Base-by-base conservation (phyloP, 2,888 invertebrate species). In the Arctia plantaginis region DNA sequence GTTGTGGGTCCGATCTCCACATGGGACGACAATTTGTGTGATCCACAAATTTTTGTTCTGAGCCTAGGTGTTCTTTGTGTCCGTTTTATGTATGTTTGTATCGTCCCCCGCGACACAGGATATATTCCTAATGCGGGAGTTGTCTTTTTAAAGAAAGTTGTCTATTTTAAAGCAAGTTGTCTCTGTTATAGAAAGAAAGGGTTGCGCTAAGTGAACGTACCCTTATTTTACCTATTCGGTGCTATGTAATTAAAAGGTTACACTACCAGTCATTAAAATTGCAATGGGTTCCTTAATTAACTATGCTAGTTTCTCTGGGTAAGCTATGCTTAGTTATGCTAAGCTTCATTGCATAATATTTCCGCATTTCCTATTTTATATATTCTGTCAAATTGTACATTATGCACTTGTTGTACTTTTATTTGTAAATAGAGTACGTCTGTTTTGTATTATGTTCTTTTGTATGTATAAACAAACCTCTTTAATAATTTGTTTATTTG, bases 201-300 rank as follows among this genome's bases (percentile, higher is more conserved):
- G n/a, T 62, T 64, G 30, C 18, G 62, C 3, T 18, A 33, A 30
- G 30, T 44, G 23, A 33, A 30, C 20, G 18, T 23, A 20, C 47
- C 23, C 13, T 23, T 55, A 47, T 15, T 6, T 47, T 47, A 47
- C 47, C 47, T 30, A 35, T 69, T 20, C 68, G 55, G 35, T 35
- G 55, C 35, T 10, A 10, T 18, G 23, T 69, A 55, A 69, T 35
- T 67, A 33, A 20, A 68, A 70, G 55, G 68, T 20, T 83, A 59
- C 74, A 73, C 79, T n/a, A 76, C 71, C 55, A 68, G 67, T 78
- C 72, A 73, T 76, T 78, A 81, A 74, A 81, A 69, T 75, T 55
- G 74, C 68, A 47, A 66, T 75, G 70, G 74, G 65, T 70, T 67
- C 30, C 30, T 71, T 68, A 68, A 72, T 72, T 62, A 72, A 12